Conservation (phyloP, 2,888 invertebrate species). For the Limenitis camilla region DNA sequence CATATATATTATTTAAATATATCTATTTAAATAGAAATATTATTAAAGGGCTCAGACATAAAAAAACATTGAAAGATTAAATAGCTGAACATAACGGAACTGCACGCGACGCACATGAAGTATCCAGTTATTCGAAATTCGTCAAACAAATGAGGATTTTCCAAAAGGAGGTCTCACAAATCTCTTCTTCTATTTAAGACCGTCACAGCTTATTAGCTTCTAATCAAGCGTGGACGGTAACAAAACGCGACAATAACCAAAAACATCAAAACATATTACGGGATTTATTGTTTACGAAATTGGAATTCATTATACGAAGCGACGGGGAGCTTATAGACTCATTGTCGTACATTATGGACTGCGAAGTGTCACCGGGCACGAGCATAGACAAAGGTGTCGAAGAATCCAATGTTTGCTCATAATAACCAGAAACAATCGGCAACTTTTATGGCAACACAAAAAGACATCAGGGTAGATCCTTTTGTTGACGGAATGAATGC, state of each 20-base stretch:
- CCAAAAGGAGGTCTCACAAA: constrained; percentile 36
- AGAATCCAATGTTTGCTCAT: constrained; percentile 44
- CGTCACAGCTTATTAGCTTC: constrained; percentile 54
- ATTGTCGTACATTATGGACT: constrained; percentile 42
- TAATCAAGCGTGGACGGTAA: constrained; percentile 47
- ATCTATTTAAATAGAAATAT: neutral
- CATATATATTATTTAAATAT: no score
- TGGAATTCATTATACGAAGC: constrained; percentile 52
- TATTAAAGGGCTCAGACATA: neutral
- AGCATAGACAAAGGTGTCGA: constrained; percentile 30
- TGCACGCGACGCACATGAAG: constrained; percentile 45
- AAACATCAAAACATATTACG: constrained; percentile 73
- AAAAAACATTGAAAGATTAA: no score
- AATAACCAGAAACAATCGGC: constrained; percentile 42
- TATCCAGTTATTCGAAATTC: constrained; percentile 39
- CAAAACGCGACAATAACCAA: constrained; percentile 46
- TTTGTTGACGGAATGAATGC: constrained; percentile 53
- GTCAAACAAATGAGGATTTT: constrained; percentile 32
- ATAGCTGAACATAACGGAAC: constrained; percentile 38
- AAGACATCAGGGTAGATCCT: constrained; percentile 27
- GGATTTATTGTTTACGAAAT: constrained; percentile 59
- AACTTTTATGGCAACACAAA: constrained; percentile 34
- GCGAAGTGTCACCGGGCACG: constrained; percentile 37
- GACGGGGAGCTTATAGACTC: constrained; percentile 52
- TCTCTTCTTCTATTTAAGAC: constrained; percentile 33